Conservation (phyloP, 2,888 invertebrate genomes). For the Steinernema scapterisci region DNA sequence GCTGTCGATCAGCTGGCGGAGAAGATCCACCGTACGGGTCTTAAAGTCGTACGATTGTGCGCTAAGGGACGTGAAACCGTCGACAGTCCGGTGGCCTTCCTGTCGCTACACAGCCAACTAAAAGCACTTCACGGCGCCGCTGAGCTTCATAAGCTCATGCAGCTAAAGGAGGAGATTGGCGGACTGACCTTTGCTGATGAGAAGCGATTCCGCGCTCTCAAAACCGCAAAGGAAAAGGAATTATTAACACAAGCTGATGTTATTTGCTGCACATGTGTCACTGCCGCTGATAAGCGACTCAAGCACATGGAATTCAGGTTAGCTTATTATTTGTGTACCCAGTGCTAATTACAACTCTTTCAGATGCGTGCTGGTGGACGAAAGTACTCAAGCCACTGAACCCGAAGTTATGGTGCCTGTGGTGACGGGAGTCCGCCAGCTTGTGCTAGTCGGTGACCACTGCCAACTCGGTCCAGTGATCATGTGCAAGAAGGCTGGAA, state of each 20-base stretch:
- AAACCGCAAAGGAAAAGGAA: conserved; percentile 83
- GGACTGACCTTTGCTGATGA: conserved; percentile 94
- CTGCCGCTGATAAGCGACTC: conserved; percentile 94
- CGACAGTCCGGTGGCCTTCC: conserved; percentile 93
- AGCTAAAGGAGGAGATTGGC: conserved; percentile 96
- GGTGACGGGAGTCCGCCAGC: conserved; percentile 91
- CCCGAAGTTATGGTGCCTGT: conserved; percentile 83
- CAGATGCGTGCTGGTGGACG: conserved; percentile 65
- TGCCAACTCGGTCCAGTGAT: conserved; percentile 98
- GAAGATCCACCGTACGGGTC: conserved; percentile 94
- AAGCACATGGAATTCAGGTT: conserved; percentile 89
- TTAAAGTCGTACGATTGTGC: conserved; percentile 89
- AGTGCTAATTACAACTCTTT: conserved; percentile 42
- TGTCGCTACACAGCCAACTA: conserved; percentile 95
- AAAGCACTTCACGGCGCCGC: conserved; percentile 89
- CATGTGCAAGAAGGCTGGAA: conserved; percentile 84
- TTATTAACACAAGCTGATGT: conserved; percentile 83
- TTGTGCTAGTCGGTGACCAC: conserved; percentile 97
- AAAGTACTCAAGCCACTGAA: conserved; percentile 72
- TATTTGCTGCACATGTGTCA: conserved; percentile 97
- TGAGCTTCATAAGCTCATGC: conserved; percentile 90
- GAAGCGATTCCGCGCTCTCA: conserved; percentile 85
- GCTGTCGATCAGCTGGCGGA: conserved; percentile 98
- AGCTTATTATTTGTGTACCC: neutral
- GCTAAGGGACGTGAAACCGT: conserved; percentile 97